Percentiles rank a stretch among this genome's conserved stretches.
phyloP scores from a whole-genome alignment of 2,797 vertebrate genomes.

The Spea hammondii region DNA sequence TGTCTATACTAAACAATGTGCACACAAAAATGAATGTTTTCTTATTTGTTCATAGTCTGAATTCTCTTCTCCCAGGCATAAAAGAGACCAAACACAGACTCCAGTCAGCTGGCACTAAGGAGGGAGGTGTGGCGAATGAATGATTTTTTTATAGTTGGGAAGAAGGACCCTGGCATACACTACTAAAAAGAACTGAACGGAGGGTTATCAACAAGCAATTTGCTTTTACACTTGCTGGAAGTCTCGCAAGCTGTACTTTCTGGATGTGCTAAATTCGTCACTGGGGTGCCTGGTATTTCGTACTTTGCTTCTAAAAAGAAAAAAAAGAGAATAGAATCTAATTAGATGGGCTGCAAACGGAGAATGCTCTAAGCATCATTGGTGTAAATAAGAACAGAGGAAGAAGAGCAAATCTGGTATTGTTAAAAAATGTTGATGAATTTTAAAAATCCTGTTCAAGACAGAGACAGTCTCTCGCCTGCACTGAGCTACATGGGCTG shows the following conservation, averaged over 20 bases:
- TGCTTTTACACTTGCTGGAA: slow-evolving; percentile 37
- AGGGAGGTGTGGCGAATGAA: slow-evolving; percentile 64
- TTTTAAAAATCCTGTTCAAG: slow-evolving; percentile 53
- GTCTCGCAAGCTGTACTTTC: slow-evolving; percentile 50
- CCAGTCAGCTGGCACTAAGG: slow-evolving; percentile 68
- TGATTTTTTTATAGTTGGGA: slow-evolving; percentile 61
- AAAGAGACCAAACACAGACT: slow-evolving; percentile 63
- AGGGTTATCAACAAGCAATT: slow-evolving; percentile 35
- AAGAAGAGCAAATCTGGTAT: slow-evolving; percentile 44
- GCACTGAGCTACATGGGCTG: slow-evolving; percentile 63
- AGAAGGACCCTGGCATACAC: slow-evolving; percentile 36
- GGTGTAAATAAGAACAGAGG: slow-evolving; percentile 55
- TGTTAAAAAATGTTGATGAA: slow-evolving; percentile 59
- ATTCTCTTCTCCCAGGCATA: slow-evolving; percentile 33
- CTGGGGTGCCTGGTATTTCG: slow-evolving; percentile 88
- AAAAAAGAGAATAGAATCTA: slow-evolving; percentile 31
- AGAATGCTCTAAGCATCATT: slow-evolving; percentile 35
- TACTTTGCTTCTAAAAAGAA: slow-evolving; percentile 81
- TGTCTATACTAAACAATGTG: not conserved
- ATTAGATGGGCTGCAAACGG: slow-evolving; percentile 32
- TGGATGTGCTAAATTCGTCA: slow-evolving; percentile 82
- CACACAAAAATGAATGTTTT: slow-evolving; percentile 24
- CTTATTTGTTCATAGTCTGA: slow-evolving; percentile 47
- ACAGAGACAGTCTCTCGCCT: slow-evolving; percentile 57
- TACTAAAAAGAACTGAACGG: slow-evolving; percentile 14